Evolutionary conservation across 2,113 vertebrate genomes (phyloP).

Genomic region (Xenus cinereus): DNA sequence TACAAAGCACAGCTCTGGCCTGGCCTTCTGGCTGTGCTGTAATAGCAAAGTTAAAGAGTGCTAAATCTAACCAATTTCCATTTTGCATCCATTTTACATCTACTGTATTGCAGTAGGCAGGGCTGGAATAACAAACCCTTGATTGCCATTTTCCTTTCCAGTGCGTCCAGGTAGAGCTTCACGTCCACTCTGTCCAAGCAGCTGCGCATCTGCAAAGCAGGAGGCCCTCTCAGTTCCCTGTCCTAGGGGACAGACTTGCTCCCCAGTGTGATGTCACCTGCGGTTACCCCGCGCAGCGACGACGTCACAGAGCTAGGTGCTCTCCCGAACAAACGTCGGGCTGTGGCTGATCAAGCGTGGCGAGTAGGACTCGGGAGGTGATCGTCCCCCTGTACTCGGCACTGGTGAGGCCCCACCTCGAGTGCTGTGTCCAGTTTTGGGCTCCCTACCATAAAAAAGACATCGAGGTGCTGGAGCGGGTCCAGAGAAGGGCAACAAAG

Average conservation of each 20-base stretch:
- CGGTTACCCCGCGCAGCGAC: accelerated
- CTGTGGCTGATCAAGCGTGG: background rate
- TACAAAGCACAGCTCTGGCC: background rate
- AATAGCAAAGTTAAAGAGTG: background rate
- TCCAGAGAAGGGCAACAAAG: no score
- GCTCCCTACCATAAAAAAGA: no score
- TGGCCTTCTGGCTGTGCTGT: background rate
- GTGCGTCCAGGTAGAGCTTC: background rate
- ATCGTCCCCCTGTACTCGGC: no score
- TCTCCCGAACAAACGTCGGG: background rate
- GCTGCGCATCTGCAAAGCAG: background rate
- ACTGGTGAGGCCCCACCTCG: no score
- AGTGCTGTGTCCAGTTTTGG: no score
- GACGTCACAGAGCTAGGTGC: background rate
- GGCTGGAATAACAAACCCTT: background rate
- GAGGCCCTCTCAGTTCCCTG: background rate
- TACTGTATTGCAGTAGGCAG: background rate
- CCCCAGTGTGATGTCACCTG: background rate
- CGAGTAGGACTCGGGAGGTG: no score
- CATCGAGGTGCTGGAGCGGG: no score
- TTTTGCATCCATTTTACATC: no score
- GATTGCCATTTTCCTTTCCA: background rate
- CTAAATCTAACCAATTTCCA: background rate
- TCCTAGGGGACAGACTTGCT: background rate
- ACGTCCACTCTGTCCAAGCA: background rate